A percentile compares a stretch with the other conserved stretches of the same genome.
Conservation (phyloP, 2,888 invertebrate species). For the Baronia brevicornis region DNA sequence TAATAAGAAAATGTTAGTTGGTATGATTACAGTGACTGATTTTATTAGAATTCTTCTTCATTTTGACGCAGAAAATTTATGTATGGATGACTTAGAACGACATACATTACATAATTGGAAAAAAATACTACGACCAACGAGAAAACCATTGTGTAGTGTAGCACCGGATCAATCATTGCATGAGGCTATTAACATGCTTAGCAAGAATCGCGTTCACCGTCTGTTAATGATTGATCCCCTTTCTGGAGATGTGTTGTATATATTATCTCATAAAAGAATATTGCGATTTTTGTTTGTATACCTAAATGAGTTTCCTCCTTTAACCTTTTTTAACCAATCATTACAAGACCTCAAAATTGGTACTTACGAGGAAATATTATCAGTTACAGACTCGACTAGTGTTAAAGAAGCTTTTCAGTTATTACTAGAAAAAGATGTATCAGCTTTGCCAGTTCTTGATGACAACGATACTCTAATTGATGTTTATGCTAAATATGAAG, state of each 20-base stretch:
- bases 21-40: constrained; percentile 70
- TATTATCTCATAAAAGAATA: constrained; percentile 66
- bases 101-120: constrained; percentile 67
- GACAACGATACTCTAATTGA: constrained; percentile 56
- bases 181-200: constrained; percentile 63
- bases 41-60: constrained; percentile 63
- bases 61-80: constrained; percentile 55
- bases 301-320: constrained; percentile 66
- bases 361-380: constrained; percentile 58
- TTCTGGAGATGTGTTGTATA: constrained; percentile 62
- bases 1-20: constrained; percentile 57
- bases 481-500: constrained; percentile 71
- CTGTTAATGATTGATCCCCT: constrained; percentile 59
- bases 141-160: constrained; percentile 57
- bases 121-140: constrained; percentile 53
- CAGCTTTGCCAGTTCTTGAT: constrained; percentile 63
- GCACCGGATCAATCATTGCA: constrained; percentile 65
- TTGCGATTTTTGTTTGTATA: constrained; percentile 66
- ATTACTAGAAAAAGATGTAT: constrained; percentile 62
- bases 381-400: constrained; percentile 54
- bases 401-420: constrained; percentile 63
- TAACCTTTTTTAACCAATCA: constrained; percentile 66
- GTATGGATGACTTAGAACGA: constrained; percentile 62
- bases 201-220: constrained; percentile 62
- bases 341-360: constrained; percentile 63